Evolutionary conservation across 1,140 invertebrate genomes (phyloP).

Genomic region (Drosophila bipectinata): DNA sequence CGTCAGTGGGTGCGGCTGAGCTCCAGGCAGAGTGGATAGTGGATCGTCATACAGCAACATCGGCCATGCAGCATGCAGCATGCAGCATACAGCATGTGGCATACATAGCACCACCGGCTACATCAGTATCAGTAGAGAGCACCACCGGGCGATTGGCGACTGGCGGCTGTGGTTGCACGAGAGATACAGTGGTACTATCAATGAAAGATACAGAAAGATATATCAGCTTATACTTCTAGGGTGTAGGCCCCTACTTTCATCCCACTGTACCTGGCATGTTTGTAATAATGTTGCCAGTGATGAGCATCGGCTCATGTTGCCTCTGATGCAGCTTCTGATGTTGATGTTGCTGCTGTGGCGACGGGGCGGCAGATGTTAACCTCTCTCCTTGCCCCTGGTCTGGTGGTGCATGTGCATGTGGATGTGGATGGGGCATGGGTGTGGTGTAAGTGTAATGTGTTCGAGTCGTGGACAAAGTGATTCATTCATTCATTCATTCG

Average conservation of each 20-base stretch:
- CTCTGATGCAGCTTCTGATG: constrained; percentile 25
- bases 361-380: constrained; percentile 59
- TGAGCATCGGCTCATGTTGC: constrained; percentile 70
- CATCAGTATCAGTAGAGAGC: background rate
- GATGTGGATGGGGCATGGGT: background rate
- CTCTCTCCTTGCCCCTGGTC: constrained; percentile 1
- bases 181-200: background rate
- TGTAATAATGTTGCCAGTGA: constrained; percentile 75
- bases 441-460: constrained; percentile 26
- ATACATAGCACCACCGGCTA: background rate
- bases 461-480: constrained; percentile 57
- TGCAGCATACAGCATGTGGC: background rate
- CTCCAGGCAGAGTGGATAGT: background rate
- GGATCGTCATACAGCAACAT: constrained; percentile 15
- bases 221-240: no score
- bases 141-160: background rate
- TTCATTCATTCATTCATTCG: constrained; percentile 61
- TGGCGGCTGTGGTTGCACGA: constrained; percentile 1
- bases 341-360: constrained; percentile 56
- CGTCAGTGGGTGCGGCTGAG: constrained; percentile 44
- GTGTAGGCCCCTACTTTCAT: no score
- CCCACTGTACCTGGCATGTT: constrained; percentile 60
- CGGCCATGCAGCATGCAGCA: background rate
- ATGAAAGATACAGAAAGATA: no score
- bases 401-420: background rate